A percentile compares a stretch with the other conserved stretches of the same genome.
Evolutionary conservation across 2,888 invertebrate genomes (phyloP).

Genomic region (Alloplasta piceator): DNA sequence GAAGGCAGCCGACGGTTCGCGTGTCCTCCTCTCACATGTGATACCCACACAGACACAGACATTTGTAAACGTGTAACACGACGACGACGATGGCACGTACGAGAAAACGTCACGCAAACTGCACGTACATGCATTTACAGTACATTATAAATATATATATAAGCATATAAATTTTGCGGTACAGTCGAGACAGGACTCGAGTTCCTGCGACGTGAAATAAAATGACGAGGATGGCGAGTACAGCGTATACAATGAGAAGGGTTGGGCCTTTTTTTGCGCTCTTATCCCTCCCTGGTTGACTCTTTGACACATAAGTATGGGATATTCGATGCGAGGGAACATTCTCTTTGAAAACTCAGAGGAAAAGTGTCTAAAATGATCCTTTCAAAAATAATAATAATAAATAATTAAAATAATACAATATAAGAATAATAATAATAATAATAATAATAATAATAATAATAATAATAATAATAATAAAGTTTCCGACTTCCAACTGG

Average conservation of each 20-base stretch:
- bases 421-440: no score
- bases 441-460: no score
- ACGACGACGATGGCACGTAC: conserved; percentile 22
- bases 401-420: no score
- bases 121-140: neutral
- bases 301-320: neutral
- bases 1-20: conserved; percentile 38
- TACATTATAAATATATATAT: neutral
- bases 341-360: no score
- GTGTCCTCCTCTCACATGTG: conserved; percentile 20
- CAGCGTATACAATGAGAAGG: conserved; percentile 58
- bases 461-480: no score
- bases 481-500: no score
- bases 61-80: neutral
- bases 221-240: conserved; percentile 36
- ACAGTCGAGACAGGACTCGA: conserved; percentile 47
- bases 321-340: no score
- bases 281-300: conserved; percentile 3
- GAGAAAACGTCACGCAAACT: conserved; percentile 20
- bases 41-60: conserved; percentile 26
- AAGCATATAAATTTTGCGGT: conserved; percentile 19
- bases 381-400: no score
- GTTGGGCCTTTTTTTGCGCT: conserved; percentile 53
- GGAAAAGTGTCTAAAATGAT: no score
- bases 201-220: conserved; percentile 25